Conservation (phyloP, 2,888 invertebrate species). For the Acanthosepion esculentum region DNA sequence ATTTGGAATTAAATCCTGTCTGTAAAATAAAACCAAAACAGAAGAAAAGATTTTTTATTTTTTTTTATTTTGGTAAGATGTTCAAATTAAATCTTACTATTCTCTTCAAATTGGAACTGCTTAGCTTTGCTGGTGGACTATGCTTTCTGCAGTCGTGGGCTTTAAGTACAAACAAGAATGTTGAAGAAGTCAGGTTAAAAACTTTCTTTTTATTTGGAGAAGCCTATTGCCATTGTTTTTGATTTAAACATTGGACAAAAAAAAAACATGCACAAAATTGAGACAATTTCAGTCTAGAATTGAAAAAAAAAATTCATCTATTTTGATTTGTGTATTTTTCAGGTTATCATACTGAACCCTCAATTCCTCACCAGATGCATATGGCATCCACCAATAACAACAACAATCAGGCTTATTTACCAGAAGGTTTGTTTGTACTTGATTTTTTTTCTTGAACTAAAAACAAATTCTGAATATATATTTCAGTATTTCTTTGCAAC, state of each 20-base stretch:
- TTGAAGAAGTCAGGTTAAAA: too few relatives aligned
- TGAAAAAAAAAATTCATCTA: not conserved
- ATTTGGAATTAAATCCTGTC: too few relatives aligned
- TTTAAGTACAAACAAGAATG: not conserved
- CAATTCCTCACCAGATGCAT: slow-evolving; percentile 44
- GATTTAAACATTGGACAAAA: not conserved
- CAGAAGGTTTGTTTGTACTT: slow-evolving; percentile 17
- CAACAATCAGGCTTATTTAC: slow-evolving; percentile 41
- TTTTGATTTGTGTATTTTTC: not conserved
- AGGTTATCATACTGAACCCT: slow-evolving; percentile 41
- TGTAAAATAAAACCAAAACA: too few relatives aligned
- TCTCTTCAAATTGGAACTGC: not conserved
- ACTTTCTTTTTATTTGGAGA: not conserved
- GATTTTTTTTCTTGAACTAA: too few relatives aligned
- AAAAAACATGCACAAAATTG: not conserved
- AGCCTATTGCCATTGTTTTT: not conserved
- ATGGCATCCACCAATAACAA: slow-evolving; percentile 10
- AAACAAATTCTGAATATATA: too few relatives aligned
- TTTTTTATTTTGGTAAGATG: too few relatives aligned
- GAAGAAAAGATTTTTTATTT: too few relatives aligned
- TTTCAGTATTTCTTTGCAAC: too few relatives aligned
- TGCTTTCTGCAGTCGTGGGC: not conserved
- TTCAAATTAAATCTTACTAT: not conserved
- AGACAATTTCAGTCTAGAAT: not conserved
- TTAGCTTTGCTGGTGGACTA: not conserved